A percentile compares a stretch with the other conserved stretches of the same genome.
Evolutionary conservation across 2,113 vertebrate genomes (phyloP).

Genomic region (Coturnix japonica): DNA sequence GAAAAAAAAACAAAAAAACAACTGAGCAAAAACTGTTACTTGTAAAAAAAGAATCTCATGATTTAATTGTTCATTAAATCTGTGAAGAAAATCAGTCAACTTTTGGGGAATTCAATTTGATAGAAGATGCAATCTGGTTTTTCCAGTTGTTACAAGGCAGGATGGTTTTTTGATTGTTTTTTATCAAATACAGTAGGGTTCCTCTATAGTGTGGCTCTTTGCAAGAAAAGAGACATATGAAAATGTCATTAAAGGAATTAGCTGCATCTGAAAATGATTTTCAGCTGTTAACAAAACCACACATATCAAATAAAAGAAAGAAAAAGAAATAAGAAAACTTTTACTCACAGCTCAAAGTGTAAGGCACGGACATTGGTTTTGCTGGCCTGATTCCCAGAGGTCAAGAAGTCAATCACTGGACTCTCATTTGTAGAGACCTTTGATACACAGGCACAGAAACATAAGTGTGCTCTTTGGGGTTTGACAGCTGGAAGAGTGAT

Average conservation of each 20-base stretch:
- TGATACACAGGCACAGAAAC: neutral
- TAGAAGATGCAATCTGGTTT: constrained; percentile 25
- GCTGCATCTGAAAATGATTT: constrained; percentile 15
- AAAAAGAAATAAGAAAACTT: neutral
- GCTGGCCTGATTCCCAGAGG: neutral
- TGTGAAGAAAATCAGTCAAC: constrained; percentile 24
- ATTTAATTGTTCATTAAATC: constrained; percentile 23
- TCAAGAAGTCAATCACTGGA: neutral
- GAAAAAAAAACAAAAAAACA: neutral
- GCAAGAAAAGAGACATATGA: neutral
- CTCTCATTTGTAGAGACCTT: neutral
- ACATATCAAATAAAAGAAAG: neutral
- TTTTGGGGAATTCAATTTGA: neutral
- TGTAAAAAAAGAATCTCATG: neutral
- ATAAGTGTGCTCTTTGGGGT: neutral
- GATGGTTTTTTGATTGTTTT: neutral
- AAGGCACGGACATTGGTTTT: neutral
- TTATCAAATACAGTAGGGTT: neutral
- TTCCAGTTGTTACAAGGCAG: constrained; percentile 20
- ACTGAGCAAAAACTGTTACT: neutral
- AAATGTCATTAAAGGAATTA: constrained; percentile 35
- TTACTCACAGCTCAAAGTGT: neutral
- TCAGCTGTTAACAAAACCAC: neutral
- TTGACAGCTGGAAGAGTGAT: neutral
- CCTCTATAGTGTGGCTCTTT: neutral